A percentile compares a stretch with the other conserved stretches of the same genome.
Conservation (phyloP, 2,888 invertebrate species). For the Epinotia demarniana region DNA sequence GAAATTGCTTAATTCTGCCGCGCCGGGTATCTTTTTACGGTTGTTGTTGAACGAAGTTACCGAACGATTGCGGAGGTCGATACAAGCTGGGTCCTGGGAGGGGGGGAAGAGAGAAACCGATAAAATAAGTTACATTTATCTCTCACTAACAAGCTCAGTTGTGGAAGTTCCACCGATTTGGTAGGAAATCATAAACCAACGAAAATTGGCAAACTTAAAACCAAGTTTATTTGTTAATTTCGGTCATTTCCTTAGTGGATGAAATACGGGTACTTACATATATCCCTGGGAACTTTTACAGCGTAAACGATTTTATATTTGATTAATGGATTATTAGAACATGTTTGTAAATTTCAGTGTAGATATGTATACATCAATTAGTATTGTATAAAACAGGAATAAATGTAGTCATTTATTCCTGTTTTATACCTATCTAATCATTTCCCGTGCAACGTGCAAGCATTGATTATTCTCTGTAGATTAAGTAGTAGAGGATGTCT, state of each 20-base stretch:
- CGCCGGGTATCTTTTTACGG: constrained; percentile 42
- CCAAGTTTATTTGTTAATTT: constrained; percentile 50
- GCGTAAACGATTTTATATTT: constrained; percentile 16
- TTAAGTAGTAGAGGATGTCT: no score
- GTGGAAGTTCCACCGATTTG: constrained; percentile 53
- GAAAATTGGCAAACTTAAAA: constrained; percentile 73
- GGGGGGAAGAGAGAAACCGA: constrained; percentile 52
- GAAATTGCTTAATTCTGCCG: constrained; percentile 34
- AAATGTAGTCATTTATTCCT: no score
- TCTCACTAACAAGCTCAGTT: constrained; percentile 48
- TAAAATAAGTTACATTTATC: constrained; percentile 61
- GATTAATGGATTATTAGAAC: neutral
- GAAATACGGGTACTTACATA: constrained; percentile 28
- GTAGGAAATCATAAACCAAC: constrained; percentile 60
- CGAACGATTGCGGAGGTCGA: constrained; percentile 40
- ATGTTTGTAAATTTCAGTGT: neutral
- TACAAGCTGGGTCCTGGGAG: constrained; percentile 37
- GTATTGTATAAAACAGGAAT: no score
- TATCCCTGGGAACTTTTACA: constrained; percentile 23
- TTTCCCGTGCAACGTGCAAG: no score
- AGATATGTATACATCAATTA: neutral
- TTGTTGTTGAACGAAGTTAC: constrained; percentile 38
- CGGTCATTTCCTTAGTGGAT: constrained; percentile 45
- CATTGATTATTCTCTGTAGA: no score
- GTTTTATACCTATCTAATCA: no score